A percentile compares a stretch with the other conserved stretches of the same genome.
phyloP scores from a whole-genome alignment of 2,113 vertebrate genomes.

The Cinclus cinclus region DNA sequence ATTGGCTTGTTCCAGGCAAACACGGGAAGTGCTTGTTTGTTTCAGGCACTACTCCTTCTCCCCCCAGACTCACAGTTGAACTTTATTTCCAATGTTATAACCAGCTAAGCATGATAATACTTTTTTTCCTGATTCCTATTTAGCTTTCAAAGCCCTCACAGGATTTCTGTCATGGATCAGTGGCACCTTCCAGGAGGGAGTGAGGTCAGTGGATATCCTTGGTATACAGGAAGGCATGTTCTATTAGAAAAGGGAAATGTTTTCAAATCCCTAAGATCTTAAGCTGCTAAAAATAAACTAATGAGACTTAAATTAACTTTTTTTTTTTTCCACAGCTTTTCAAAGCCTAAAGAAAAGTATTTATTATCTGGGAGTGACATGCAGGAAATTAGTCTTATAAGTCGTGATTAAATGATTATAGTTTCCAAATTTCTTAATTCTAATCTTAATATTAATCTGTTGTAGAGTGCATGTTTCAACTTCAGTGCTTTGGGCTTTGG shows the following conservation, averaged over 20 bases:
- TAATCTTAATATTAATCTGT: conserved; percentile 71
- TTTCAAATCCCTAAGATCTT: conserved; percentile 78
- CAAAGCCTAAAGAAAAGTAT: conserved; percentile 76
- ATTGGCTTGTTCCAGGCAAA: conserved; percentile 75
- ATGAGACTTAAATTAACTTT: conserved; percentile 79
- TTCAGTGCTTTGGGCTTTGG: not conserved
- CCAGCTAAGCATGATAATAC: conserved; percentile 77
- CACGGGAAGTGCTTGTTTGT: conserved; percentile 85
- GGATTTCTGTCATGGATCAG: conserved; percentile 83
- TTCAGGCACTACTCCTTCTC: conserved; percentile 73
- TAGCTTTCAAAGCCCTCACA: conserved; percentile 74
- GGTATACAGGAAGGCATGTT: conserved; percentile 81
- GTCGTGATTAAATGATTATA: conserved; percentile 70
- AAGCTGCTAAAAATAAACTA: conserved; percentile 85
- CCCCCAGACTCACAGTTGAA: conserved; percentile 56
- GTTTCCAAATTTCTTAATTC: conserved; percentile 73
- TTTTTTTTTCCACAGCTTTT: conserved; percentile 62
- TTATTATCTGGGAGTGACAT: conserved; percentile 79
- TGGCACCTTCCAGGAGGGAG: conserved; percentile 79
- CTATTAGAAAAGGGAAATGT: conserved; percentile 83
- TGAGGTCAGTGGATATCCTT: conserved; percentile 81
- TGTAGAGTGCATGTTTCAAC: conserved; percentile 55
- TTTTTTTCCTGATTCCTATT: conserved; percentile 72
- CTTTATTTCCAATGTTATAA: conserved; percentile 76
- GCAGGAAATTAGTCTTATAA: conserved; percentile 79